Evolutionary conservation across 2,888 invertebrate genomes (phyloP).

Genomic region (Leucoptera coffeella): DNA sequence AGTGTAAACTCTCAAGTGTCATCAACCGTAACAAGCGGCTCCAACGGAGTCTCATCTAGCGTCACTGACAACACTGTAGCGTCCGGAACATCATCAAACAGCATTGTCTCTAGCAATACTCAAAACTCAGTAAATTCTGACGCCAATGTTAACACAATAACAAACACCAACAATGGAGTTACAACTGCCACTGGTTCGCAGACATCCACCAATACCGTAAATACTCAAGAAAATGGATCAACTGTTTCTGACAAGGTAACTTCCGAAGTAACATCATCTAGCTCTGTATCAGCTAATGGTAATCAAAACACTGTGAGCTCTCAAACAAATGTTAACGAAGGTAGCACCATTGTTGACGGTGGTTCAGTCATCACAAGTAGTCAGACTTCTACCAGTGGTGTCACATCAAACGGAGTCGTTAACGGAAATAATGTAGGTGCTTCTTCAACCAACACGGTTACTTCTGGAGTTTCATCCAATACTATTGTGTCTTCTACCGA

Average conservation of each 20-base stretch:
- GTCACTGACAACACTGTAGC: conserved; percentile 1
- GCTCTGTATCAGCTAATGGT: too few species aligned
- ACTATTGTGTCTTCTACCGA: too few species aligned
- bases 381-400: too few species aligned
- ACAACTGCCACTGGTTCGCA: neutral
- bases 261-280: too few species aligned
- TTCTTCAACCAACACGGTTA: neutral
- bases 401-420: too few species aligned
- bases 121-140: conserved; percentile 1
- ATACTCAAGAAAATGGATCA: neutral
- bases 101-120: neutral
- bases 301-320: conserved; percentile 1
- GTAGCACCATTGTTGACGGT: conserved; percentile 1
- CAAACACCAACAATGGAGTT: neutral
- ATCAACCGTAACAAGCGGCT: too few species aligned
- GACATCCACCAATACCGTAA: neutral
- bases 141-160: neutral
- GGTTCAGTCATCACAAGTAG: too few species aligned
- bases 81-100: neutral
- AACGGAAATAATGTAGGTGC: too few species aligned
- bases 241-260: neutral
- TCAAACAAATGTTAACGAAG: neutral
- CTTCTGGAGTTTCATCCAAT: too few species aligned
- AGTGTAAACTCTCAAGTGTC: too few species aligned
- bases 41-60: too few species aligned